Conservation (phyloP, 2,113 vertebrate genomes). For the Apeltes quadracus region DNA sequence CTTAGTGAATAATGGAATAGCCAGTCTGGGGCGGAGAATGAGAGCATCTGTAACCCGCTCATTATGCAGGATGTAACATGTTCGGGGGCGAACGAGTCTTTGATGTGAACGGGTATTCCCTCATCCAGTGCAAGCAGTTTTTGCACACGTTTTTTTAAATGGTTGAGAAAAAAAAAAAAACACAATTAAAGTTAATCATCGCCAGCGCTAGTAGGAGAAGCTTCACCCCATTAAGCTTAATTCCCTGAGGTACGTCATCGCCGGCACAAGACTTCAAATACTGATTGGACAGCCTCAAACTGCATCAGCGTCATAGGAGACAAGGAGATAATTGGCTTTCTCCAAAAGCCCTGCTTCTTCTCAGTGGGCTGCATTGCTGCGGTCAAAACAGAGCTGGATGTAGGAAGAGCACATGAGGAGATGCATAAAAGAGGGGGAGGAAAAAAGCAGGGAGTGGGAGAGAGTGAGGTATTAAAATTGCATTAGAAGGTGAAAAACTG, state of each 20-base stretch:
- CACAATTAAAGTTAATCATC: constrained; percentile 30
- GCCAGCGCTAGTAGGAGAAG: neutral
- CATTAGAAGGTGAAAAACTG: neutral
- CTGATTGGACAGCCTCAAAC: neutral
- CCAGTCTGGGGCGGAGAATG: constrained; percentile 18
- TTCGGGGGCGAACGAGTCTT: constrained; percentile 5
- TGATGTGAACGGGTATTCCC: neutral
- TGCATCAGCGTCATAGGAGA: neutral
- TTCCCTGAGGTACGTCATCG: neutral
- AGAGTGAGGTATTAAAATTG: constrained; percentile 19
- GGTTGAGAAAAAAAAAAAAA: constrained; percentile 22
- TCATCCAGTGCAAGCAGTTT: neutral
- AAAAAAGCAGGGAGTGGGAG: neutral
- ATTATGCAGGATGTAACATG: neutral
- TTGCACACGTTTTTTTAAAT: neutral
- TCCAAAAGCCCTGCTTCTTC: constrained; percentile 1
- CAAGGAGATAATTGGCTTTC: neutral
- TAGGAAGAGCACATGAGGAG: neutral
- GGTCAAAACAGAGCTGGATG: constrained; percentile 13
- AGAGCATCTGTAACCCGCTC: neutral
- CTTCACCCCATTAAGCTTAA: neutral
- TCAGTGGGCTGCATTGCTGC: constrained; percentile 17
- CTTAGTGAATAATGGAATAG: constrained; percentile 57
- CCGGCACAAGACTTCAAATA: neutral
- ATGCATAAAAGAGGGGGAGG: neutral